Conservation (phyloP, 1,140 invertebrate genomes). For the Dryas iulia region DNA sequence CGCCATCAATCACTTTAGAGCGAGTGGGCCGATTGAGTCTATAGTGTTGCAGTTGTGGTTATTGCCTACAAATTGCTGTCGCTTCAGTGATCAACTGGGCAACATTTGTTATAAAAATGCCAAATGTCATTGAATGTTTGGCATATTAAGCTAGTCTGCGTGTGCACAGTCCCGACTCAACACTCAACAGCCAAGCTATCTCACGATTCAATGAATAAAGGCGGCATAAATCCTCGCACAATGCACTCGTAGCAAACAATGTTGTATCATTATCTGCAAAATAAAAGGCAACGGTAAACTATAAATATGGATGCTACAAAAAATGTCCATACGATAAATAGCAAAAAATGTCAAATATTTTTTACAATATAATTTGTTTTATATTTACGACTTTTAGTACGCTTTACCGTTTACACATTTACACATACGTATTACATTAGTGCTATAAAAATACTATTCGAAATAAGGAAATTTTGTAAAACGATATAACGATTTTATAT, state of each 20-base stretch:
- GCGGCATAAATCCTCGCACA: slow-evolving; percentile 3
- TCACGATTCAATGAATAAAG: slow-evolving; percentile 15
- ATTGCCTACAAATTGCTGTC: slow-evolving; percentile 67
- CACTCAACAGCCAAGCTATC: slow-evolving; percentile 8
- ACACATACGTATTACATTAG: too few species aligned
- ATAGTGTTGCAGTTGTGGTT: slow-evolving; percentile 63
- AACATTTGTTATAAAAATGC: slow-evolving; percentile 23
- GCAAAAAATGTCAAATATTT: not conserved
- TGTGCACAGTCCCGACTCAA: not conserved
- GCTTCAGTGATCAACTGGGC: slow-evolving; percentile 45
- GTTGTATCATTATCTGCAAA: slow-evolving; percentile 1
- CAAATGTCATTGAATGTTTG: slow-evolving; percentile 9
- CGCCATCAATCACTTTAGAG: slow-evolving; percentile 60
- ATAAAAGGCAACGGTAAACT: slow-evolving; percentile 3
- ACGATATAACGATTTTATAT: too few species aligned
- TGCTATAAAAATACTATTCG: too few species aligned
- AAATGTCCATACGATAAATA: not conserved
- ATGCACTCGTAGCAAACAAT: not conserved
- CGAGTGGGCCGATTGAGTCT: slow-evolving; percentile 51
- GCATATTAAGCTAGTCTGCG: slow-evolving; percentile 7
- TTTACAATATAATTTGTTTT: too few species aligned
- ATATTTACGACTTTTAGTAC: too few species aligned
- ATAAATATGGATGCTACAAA: not conserved
- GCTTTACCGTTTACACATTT: too few species aligned
- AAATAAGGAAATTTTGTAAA: too few species aligned